Conservation (phyloP, 2,888 invertebrate species). For the Choreutis nemorana region DNA sequence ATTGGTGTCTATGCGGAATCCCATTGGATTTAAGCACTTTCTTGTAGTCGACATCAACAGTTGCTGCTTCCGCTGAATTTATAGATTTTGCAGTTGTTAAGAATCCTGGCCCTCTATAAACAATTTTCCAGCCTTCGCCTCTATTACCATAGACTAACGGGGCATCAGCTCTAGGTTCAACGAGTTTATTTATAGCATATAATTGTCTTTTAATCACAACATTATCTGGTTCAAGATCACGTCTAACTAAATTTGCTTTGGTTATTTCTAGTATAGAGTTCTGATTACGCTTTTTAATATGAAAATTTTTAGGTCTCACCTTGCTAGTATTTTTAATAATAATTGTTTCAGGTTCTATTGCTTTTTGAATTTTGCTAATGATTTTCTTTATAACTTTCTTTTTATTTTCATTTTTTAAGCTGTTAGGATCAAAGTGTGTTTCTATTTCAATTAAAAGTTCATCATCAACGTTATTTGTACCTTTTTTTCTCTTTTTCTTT, state of each 20-base stretch:
- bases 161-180: slow-evolving; percentile 15
- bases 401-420: slow-evolving; percentile 39
- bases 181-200: slow-evolving; percentile 30
- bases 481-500: slow-evolving; percentile 16
- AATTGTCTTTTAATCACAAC: slow-evolving; percentile 21
- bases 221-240: too few species aligned
- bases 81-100: slow-evolving; percentile 27
- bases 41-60: slow-evolving; percentile 30
- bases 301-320: slow-evolving; percentile 18
- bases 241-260: too few species aligned
- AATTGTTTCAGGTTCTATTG: slow-evolving; percentile 28
- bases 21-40: slow-evolving; percentile 24
- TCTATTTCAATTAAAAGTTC: slow-evolving; percentile 53
- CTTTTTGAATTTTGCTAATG: slow-evolving; percentile 46
- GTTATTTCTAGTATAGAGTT: slow-evolving; percentile 21
- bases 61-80: slow-evolving; percentile 39
- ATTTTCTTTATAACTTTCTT: slow-evolving; percentile 37
- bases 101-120: slow-evolving; percentile 23
- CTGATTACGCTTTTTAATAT: slow-evolving; percentile 37
- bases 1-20: slow-evolving; percentile 38
- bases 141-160: slow-evolving; percentile 17
- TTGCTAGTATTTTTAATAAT: slow-evolving; percentile 11
- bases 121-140: slow-evolving; percentile 24
- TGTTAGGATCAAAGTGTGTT: slow-evolving; percentile 49
- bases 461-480: slow-evolving; percentile 27